phyloP scores from a whole-genome alignment of 2,113 vertebrate genomes.

The Thermophis baileyi region DNA sequence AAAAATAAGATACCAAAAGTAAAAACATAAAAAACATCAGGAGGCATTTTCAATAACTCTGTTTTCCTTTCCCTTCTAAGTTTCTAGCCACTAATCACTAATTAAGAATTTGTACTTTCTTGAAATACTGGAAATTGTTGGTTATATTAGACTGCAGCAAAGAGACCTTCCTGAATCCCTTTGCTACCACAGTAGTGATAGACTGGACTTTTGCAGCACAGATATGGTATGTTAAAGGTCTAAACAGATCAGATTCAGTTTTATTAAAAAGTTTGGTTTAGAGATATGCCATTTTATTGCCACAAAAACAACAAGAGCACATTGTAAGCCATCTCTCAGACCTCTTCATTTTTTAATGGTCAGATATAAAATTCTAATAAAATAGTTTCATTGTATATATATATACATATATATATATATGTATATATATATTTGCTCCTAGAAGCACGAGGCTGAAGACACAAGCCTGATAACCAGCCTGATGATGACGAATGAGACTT shows the following conservation, averaged over 20 bases:
- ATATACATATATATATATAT: too few relatives aligned
- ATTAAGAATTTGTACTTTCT: neutral
- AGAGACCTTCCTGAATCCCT: neutral
- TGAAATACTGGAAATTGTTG: neutral
- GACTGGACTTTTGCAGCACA: too few relatives aligned
- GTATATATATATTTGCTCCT: too few relatives aligned
- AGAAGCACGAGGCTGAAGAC: too few relatives aligned
- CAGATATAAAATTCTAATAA: conserved; percentile 43
- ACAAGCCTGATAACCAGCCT: too few relatives aligned
- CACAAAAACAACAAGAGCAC: conserved; percentile 21
- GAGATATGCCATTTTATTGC: conserved; percentile 14
- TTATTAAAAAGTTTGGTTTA: neutral
- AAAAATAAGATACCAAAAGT: neutral
- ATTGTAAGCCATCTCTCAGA: conserved; percentile 58
- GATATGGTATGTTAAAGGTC: too few relatives aligned
- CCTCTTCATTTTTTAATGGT: conserved; percentile 52
- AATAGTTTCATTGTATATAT: conserved; percentile 37
- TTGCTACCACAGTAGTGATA: neutral
- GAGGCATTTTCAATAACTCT: neutral
- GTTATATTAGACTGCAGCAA: neutral
- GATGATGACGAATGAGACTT: too few relatives aligned
- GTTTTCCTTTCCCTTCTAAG: neutral
- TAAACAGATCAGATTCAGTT: neutral
- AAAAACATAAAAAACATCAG: neutral
- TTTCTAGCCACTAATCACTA: neutral